Evolutionary conservation across 2,797 vertebrate species (phyloP), one percentile per base, ranked within the genome.

Genomic region (Perdix hodgsoniae): DNA sequence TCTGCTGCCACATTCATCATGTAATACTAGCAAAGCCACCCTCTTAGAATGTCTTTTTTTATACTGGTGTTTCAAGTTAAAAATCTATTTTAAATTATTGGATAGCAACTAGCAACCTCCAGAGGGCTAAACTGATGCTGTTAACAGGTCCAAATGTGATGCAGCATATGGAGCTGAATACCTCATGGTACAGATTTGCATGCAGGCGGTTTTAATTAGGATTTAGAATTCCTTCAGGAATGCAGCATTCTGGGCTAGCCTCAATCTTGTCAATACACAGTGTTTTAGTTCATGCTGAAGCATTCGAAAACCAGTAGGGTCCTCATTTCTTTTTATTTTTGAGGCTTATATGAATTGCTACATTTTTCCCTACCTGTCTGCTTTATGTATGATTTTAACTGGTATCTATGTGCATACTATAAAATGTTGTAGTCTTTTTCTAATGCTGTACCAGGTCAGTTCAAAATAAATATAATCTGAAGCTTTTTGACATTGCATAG

Each of bases 181-280:
- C 74, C 94, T 97, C 70, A 85, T 87, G 94, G 92, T 95, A 94
- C 76, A 86, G 78, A 96, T 95, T 96, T 96, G 85, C 95, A 96
- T 96, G 91, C 93, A 88, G 91, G 96, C 95, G 88, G 93, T 97
- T 97, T 97, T 97, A 97, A 97, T 97, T 97, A 97, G 95, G 90
- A 94, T 94, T 97, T 96, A 95, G 82, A 96, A 83, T 96, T 97
- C 96, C 79, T 57, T 59, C 75, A 95, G 95, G 96, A 97, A 95
- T 83, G 89, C 93, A 96, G 90, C 78, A 93, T 96, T 96, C 93
- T 93, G 71, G 79, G 50, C 83, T 66, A 72, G 83, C 82, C 67
- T 88, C 83, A 72, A 1, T 91, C 90, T 90, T 93, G 88, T 96
- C 88, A 95, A 93, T 97, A 91, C 86, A 83, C 29, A 63, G 49